Evolutionary conservation across 2,113 vertebrate species (phyloP).

Genomic region (Myotis brandtii): DNA sequence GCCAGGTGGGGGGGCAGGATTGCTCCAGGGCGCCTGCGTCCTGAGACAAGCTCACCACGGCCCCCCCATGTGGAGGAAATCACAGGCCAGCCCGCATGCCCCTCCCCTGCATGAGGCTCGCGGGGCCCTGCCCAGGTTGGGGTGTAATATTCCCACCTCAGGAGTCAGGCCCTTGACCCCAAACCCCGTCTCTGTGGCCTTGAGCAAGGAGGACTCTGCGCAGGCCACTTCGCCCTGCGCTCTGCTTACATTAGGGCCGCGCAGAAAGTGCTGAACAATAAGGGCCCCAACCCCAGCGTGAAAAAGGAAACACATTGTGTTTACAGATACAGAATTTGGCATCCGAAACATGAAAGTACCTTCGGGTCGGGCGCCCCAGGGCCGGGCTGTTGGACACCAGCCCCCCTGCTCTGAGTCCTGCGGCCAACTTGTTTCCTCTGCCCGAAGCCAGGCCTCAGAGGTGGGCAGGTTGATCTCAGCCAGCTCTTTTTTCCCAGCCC

Average conservation of each 20-base stretch:
- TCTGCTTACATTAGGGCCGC: fast-evolving
- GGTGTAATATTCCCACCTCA: neutral
- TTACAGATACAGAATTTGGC: constrained; percentile 81
- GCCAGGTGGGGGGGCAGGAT: too few relatives aligned
- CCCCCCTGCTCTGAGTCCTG: neutral
- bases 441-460: constrained; percentile 68
- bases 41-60: neutral
- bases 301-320: constrained; percentile 83
- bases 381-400: constrained; percentile 55
- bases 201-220: neutral
- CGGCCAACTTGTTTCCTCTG: constrained; percentile 62
- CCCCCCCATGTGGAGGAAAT: neutral
- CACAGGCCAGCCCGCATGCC: neutral
- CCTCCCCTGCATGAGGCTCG: neutral
- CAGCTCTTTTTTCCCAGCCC: constrained; percentile 72
- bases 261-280: constrained; percentile 64
- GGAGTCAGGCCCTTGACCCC: neutral
- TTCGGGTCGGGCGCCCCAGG: constrained; percentile 56
- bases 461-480: constrained; percentile 63
- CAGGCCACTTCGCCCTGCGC: neutral
- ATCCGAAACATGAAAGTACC: constrained; percentile 52
- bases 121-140: neutral
- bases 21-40: neutral
- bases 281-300: constrained; percentile 57
- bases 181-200: neutral